phyloP scores from a whole-genome alignment of 1,140 invertebrate genomes.

The Lepidurus apus region DNA sequence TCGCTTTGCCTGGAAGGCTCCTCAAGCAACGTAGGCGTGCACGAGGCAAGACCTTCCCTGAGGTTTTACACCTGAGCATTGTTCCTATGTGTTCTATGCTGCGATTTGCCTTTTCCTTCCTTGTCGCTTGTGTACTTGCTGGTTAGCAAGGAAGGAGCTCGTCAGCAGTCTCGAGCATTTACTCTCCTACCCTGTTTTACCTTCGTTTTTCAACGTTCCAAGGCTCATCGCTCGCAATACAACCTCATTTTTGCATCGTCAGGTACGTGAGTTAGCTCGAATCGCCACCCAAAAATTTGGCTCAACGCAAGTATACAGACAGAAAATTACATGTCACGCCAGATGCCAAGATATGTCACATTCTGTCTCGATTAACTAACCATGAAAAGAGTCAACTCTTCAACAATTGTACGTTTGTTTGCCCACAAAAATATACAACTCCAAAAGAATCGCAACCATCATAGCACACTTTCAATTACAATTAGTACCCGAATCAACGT shows the following conservation, averaged over 20 bases:
- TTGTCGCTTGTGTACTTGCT: neutral
- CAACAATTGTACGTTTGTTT: too few relatives aligned
- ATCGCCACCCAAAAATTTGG: neutral
- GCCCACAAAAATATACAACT: too few relatives aligned
- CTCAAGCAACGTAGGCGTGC: constrained; percentile 11
- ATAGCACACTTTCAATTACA: neutral
- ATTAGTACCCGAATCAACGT: neutral
- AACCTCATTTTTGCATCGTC: neutral
- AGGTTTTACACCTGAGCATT: constrained; percentile 15
- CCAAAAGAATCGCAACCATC: too few relatives aligned
- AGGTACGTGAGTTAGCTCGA: neutral
- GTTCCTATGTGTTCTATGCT: constrained; percentile 18
- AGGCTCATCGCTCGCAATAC: neutral
- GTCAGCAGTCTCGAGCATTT: neutral
- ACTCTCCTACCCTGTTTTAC: neutral
- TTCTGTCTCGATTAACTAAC: too few relatives aligned
- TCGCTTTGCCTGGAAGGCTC: constrained; percentile 1
- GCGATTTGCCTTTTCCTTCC: neutral
- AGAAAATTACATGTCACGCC: neutral
- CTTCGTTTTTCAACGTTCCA: constrained; percentile 11
- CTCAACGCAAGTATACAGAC: neutral
- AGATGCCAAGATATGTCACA: too few relatives aligned
- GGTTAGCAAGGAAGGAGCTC: neutral
- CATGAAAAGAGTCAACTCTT: too few relatives aligned
- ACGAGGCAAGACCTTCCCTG: constrained; percentile 7